Evolutionary conservation across 1,140 invertebrate genomes (phyloP), one percentile per base, ranked within the genome.

Genomic region (Dysdera silvatica): DNA sequence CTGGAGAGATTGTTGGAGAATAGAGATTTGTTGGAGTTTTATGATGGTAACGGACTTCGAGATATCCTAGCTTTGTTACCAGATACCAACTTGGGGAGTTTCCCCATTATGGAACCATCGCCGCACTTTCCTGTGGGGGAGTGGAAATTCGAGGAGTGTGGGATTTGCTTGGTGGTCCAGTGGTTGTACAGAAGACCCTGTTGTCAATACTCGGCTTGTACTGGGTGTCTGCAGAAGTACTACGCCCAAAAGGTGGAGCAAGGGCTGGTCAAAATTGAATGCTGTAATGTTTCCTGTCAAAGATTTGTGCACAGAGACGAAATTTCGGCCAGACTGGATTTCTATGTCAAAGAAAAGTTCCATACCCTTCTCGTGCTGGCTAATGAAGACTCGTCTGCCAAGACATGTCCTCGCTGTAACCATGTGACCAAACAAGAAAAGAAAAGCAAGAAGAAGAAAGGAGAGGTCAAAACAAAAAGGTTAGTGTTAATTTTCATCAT

Each of bases 391-490:
- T 72, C 75, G 0, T 61, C 67, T 28, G 54, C 72, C 0, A 78
- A 78, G 68, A 78, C 77, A 7, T 79, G 78, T 67, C 78, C 78
- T 1, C 60, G 70, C 6, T 79, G 78, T 67, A 75, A 70, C 51
- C 62, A 70, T 53, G 55, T 76, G 12, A 68, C 68, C 7, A 53
- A 43, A 32, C 14, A 51, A 2, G 7, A 24, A 8, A 61, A 53
- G 65, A 70, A 59, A 14, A 55, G 40, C 28, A 67, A 68, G 29
- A 45, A 48, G 1, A 64, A 54, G 24, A 71, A 71, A 52, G 52
- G n/a, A n/a, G n/a, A n/a, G n/a, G n/a, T n/a, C n/a, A n/a, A n/a
- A n/a, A n/a, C n/a, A n/a, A n/a, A n/a, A n/a, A n/a, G n/a, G n/a
- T n/a, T n/a, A n/a, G n/a, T n/a, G n/a, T n/a, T n/a, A n/a, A n/a